phyloP scores from a whole-genome alignment of 2,888 invertebrate species.

The Magallana nippona region DNA sequence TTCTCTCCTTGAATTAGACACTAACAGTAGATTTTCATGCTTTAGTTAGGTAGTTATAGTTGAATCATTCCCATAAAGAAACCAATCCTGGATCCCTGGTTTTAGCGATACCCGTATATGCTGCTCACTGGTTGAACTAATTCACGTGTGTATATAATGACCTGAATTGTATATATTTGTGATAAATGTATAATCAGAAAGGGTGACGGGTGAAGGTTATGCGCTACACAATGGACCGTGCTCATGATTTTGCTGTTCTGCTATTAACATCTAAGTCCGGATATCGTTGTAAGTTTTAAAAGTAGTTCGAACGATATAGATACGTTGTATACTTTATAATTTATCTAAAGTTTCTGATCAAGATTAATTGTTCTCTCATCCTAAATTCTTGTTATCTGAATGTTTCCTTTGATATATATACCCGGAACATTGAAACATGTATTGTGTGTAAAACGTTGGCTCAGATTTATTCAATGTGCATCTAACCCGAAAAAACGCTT shows the following conservation, averaged over 20 bases:
- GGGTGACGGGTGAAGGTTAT: conserved; percentile 3
- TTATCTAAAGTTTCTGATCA: no score
- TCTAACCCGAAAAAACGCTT: background rate
- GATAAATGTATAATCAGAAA: conserved; percentile 2
- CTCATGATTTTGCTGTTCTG: conserved; percentile 33
- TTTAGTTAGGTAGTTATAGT: background rate
- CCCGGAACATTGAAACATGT: no score
- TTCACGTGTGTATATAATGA: conserved; percentile 13
- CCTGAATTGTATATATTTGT: no score
- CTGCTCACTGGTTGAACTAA: conserved; percentile 15
- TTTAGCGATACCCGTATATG: background rate
- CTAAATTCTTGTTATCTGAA: no score
- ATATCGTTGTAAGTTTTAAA: conserved; percentile 6
- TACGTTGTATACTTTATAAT: no score
- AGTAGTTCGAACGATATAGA: background rate
- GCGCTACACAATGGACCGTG: conserved; percentile 21
- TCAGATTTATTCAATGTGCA: background rate
- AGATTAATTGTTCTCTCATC: no score
- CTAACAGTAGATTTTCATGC: no score
- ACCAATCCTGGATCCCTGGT: background rate
- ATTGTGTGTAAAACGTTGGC: no score
- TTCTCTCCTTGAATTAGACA: no score
- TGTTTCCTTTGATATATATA: no score
- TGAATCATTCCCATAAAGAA: background rate
- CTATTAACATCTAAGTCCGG: conserved; percentile 11